Evolutionary conservation across 1,140 invertebrate species (phyloP).

Genomic region (Lordiphosa mommai): DNA sequence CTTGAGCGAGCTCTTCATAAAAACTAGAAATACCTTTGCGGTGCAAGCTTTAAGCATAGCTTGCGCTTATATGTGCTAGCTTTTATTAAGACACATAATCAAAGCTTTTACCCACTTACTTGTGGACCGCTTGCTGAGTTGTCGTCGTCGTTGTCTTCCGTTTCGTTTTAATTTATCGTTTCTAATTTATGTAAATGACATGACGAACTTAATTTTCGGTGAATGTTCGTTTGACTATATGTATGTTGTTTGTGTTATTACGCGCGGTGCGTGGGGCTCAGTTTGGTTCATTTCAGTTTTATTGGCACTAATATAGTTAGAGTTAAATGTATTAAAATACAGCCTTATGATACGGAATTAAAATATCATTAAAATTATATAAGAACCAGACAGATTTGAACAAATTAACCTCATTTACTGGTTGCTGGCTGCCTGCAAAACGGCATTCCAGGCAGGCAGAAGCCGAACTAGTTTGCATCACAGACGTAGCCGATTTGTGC

Average conservation of each 20-base stretch:
- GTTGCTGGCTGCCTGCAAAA: constrained; percentile 27
- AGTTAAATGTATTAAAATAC: too few species aligned
- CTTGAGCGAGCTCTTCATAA: too few species aligned
- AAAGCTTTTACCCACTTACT: background rate
- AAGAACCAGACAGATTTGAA: constrained; percentile 65
- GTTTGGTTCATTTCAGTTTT: constrained; percentile 24
- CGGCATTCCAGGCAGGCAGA: constrained; percentile 27
- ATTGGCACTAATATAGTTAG: constrained; percentile 28
- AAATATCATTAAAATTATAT: constrained; percentile 58
- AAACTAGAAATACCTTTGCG: too few species aligned
- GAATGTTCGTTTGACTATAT: constrained; percentile 48
- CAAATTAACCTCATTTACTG: constrained; percentile 67
- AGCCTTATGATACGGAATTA: constrained; percentile 34
- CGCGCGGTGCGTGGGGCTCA: constrained; percentile 26
- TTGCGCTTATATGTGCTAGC: background rate
- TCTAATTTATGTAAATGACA: constrained; percentile 74
- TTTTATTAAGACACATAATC: background rate
- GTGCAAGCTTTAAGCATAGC: background rate
- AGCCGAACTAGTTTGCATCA: constrained; percentile 25
- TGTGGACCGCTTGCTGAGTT: background rate
- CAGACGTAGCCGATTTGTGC: constrained; percentile 32
- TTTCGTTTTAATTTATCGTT: constrained; percentile 61
- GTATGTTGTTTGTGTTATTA: constrained; percentile 21
- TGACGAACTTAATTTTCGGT: constrained; percentile 60
- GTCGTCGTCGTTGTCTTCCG: constrained; percentile 55